Conservation (phyloP, 2,888 invertebrate genomes). For the Calameuta pallipes region DNA sequence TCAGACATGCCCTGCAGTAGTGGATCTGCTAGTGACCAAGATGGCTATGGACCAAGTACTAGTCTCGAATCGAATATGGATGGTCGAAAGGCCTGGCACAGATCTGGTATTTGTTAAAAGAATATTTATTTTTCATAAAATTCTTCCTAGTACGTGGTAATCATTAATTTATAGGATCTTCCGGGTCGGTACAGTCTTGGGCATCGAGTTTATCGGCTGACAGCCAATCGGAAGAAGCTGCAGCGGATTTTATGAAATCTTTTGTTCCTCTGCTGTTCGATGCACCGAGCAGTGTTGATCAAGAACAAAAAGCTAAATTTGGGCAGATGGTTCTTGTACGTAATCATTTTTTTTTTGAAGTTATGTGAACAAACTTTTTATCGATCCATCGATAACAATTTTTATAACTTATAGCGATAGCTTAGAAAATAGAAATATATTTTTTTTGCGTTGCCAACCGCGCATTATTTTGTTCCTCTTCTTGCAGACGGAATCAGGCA, state of each 20-base stretch:
- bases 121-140: conserved; percentile 34
- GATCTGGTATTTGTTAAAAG: conserved; percentile 55
- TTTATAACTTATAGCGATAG: too few species aligned
- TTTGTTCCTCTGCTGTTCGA: conserved; percentile 75
- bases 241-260: conserved; percentile 75
- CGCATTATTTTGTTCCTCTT: background rate
- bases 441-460: too few species aligned
- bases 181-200: conserved; percentile 74
- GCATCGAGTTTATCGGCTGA: conserved; percentile 74
- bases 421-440: too few species aligned
- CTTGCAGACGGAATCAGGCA: conserved; percentile 71
- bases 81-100: conserved; percentile 62
- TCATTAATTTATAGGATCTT: conserved; percentile 66
- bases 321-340: conserved; percentile 73
- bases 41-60: conserved; percentile 71
- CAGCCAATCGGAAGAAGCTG: conserved; percentile 71
- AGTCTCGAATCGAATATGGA: conserved; percentile 70
- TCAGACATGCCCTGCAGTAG: conserved; percentile 68
- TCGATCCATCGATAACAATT: too few species aligned
- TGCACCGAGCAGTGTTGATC: conserved; percentile 69
- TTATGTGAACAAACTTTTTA: background rate
- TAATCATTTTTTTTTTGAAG: conserved; percentile 13
- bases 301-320: conserved; percentile 76
- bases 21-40: conserved; percentile 71
- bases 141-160: conserved; percentile 62